phyloP scores from a whole-genome alignment of 2,113 vertebrate genomes.

The Thamnaconus septentrionalis region DNA sequence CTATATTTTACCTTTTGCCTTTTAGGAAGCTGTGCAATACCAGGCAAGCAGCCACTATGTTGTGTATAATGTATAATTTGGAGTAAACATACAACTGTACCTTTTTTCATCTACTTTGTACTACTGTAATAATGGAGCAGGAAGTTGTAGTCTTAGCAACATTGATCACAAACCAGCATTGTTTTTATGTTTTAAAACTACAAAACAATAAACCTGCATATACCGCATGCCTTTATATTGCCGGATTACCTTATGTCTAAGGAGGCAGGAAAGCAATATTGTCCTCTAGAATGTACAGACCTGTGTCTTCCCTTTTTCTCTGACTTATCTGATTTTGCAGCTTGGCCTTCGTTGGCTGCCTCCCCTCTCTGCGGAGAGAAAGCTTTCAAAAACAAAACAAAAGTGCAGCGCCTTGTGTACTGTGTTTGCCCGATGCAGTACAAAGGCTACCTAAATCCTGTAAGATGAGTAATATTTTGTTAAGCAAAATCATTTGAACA shows the following conservation, averaged over 20 bases:
- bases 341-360: slow-evolving; percentile 31
- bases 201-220: slow-evolving; percentile 24
- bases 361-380: slow-evolving; percentile 16
- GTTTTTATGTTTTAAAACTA: slow-evolving; percentile 31
- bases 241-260: slow-evolving; percentile 29
- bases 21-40: slow-evolving; percentile 34
- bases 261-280: slow-evolving; percentile 43
- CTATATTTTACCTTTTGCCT: slow-evolving; percentile 20
- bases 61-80: slow-evolving; percentile 1
- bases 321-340: slow-evolving; percentile 13
- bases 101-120: no score
- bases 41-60: slow-evolving; percentile 26
- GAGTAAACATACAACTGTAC: no score
- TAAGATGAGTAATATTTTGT: no score
- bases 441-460: no score
- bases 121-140: no score
- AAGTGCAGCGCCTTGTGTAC: slow-evolving; percentile 10
- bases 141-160: not conserved
- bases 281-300: slow-evolving; percentile 17
- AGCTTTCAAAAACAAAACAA: not conserved
- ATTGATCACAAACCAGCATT: slow-evolving; percentile 21
- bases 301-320: no score
- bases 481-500: no score
- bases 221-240: slow-evolving; percentile 28
- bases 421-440: slow-evolving; percentile 2